Conservation (phyloP, 37 sponge, comb jelly and placozoan genomes). For the Theonella swinhoei region DNA sequence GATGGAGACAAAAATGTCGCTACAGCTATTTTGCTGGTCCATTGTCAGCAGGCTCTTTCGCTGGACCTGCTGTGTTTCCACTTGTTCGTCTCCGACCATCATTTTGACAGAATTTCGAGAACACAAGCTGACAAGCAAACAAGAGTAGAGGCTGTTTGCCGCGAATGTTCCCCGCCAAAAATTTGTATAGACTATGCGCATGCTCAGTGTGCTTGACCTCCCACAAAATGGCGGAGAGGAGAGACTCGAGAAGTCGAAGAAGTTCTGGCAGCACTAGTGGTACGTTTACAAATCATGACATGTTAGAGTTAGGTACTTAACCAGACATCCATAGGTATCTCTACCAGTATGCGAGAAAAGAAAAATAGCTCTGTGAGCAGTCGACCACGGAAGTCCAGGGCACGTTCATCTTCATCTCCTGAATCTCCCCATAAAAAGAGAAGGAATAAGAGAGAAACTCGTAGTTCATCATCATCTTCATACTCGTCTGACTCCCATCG, state of each 20-base stretch:
- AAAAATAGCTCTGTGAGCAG: background rate
- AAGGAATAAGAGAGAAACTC: background rate
- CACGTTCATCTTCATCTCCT: background rate
- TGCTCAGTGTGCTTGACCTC: background rate
- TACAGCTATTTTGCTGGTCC: constrained; percentile 86
- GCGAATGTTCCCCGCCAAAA: constrained; percentile 16
- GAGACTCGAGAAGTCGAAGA: background rate
- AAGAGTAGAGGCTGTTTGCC: background rate
- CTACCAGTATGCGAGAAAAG: no score
- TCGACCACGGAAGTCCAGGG: background rate
- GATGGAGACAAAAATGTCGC: constrained; percentile 94
- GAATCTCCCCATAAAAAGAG: background rate
- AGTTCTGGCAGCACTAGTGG: background rate
- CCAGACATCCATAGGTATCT: background rate
- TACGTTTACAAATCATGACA: no score
- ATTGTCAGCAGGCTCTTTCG: constrained; percentile 78
- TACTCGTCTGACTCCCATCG: background rate
- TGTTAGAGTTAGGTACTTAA: no score
- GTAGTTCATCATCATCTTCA: background rate
- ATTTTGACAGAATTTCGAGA: constrained; percentile 10
- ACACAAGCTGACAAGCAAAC: background rate
- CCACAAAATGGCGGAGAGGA: background rate
- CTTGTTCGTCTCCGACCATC: constrained; percentile 11
- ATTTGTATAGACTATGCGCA: background rate
- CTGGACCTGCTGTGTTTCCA: background rate